These are phyloP conservation scores for Sigmodon hispidus DNA, from an alignment of 2,113 vertebrate genomes.

Conservation along the genomic window DNA sequence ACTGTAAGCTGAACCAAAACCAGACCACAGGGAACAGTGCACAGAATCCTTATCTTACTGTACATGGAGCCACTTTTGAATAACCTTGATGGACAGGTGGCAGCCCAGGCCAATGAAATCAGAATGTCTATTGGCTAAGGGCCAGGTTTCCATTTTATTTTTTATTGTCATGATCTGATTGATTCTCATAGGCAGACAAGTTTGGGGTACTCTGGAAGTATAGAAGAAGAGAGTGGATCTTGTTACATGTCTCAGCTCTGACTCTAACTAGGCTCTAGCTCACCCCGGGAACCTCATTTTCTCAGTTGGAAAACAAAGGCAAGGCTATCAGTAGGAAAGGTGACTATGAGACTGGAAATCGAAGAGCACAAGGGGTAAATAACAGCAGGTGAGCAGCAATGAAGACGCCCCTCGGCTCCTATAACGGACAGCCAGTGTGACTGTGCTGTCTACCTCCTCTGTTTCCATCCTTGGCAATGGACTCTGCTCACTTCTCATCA, in stretches of 20 bases:
- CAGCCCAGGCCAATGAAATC: not conserved
- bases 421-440: rapidly evolving
- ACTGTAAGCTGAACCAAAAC: not conserved
- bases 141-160: not conserved
- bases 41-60: not conserved
- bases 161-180: not conserved
- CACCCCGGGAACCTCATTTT: not conserved
- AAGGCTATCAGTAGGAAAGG: not conserved
- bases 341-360: not conserved
- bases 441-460: not conserved
- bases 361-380: rapidly evolving
- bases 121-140: not conserved
- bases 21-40: rapidly evolving
- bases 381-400: not conserved
- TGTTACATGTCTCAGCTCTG: not conserved
- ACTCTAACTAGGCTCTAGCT: not conserved
- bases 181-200: not conserved
- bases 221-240: not conserved
- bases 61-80: not conserved
- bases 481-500: not conserved
- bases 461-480: not conserved
- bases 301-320: not conserved
- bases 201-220: not conserved
- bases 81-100: rapidly evolving
- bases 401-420: rapidly evolving